Evolutionary conservation across 2,113 vertebrate species (phyloP).

Genomic region (Cololabis saira): DNA sequence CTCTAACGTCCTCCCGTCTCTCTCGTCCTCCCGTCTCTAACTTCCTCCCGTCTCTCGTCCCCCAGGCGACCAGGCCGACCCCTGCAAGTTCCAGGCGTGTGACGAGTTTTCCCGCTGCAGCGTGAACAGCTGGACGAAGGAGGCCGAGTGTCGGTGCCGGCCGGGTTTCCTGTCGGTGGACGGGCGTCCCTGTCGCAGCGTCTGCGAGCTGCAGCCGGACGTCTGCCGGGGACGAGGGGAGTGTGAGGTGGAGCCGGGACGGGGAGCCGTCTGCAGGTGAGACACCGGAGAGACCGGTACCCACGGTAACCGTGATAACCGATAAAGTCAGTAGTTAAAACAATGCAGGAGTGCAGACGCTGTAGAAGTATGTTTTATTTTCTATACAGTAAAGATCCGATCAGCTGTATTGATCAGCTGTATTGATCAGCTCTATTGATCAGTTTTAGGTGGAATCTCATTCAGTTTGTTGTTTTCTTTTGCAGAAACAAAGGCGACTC

Average conservation of each 20-base stretch:
- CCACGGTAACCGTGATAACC: too few relatives aligned
- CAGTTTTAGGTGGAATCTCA: conserved; percentile 2
- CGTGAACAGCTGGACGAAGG: conserved; percentile 76
- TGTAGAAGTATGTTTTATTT: too few relatives aligned
- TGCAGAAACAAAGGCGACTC: conserved; percentile 72
- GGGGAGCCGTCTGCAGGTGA: conserved; percentile 87
- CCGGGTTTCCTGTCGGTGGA: conserved; percentile 78
- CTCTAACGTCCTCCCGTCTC: too few relatives aligned
- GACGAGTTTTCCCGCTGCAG: conserved; percentile 83
- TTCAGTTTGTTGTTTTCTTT: conserved; percentile 4
- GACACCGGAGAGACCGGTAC: neutral
- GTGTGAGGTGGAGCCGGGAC: conserved; percentile 82
- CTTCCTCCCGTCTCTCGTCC: neutral
- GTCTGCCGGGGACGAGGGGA: conserved; percentile 77
- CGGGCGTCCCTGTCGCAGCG: conserved; percentile 82
- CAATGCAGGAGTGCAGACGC: too few relatives aligned
- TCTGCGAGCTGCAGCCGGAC: conserved; percentile 75
- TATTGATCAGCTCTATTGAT: too few relatives aligned
- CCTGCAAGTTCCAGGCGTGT: conserved; percentile 92
- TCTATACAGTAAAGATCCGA: too few relatives aligned
- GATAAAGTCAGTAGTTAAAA: too few relatives aligned
- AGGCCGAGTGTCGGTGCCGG: conserved; percentile 85
- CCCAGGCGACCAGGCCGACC: conserved; percentile 88
- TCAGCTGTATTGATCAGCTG: too few relatives aligned
- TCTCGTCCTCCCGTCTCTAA: too few relatives aligned